Percentiles rank a stretch among this genome's conserved stretches.
Evolutionary conservation across 2,113 vertebrate genomes (phyloP).

Genomic region (Spea bombifrons): DNA sequence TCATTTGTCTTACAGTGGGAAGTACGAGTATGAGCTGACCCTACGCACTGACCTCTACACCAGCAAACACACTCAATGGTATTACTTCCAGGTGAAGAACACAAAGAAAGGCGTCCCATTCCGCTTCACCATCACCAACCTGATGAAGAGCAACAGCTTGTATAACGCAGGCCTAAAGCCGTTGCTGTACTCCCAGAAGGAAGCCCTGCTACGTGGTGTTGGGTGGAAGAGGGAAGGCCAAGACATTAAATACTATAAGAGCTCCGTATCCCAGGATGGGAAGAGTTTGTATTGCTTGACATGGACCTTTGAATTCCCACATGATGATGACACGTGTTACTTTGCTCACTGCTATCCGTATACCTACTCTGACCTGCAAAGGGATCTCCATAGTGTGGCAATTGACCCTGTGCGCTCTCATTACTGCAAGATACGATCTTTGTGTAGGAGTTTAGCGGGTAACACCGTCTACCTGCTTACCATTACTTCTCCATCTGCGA

Average conservation of each 20-base stretch:
- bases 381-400: slow-evolving; percentile 66
- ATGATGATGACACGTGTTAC: slow-evolving; percentile 81
- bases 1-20: slow-evolving; percentile 62
- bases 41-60: slow-evolving; percentile 86
- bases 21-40: slow-evolving; percentile 80
- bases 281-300: slow-evolving; percentile 70
- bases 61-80: slow-evolving; percentile 89
- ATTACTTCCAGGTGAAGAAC: slow-evolving; percentile 88
- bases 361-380: slow-evolving; percentile 81
- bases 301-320: slow-evolving; percentile 79
- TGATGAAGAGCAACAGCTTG: slow-evolving; percentile 85
- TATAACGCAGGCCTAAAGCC: slow-evolving; percentile 79
- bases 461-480: slow-evolving; percentile 81
- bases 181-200: slow-evolving; percentile 82
- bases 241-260: slow-evolving; percentile 73
- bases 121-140: slow-evolving; percentile 86
- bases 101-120: slow-evolving; percentile 72
- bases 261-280: slow-evolving; percentile 49
- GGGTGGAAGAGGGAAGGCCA: slow-evolving; percentile 77
- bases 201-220: slow-evolving; percentile 60
- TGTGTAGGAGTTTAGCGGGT: slow-evolving; percentile 85
- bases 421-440: slow-evolving; percentile 72
- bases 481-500: slow-evolving; percentile 62
- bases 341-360: slow-evolving; percentile 89
- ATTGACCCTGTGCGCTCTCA: slow-evolving; percentile 62